Base-by-base conservation (phyloP, 1,140 invertebrate genomes). In the Zaprionus tsacasi region DNA sequence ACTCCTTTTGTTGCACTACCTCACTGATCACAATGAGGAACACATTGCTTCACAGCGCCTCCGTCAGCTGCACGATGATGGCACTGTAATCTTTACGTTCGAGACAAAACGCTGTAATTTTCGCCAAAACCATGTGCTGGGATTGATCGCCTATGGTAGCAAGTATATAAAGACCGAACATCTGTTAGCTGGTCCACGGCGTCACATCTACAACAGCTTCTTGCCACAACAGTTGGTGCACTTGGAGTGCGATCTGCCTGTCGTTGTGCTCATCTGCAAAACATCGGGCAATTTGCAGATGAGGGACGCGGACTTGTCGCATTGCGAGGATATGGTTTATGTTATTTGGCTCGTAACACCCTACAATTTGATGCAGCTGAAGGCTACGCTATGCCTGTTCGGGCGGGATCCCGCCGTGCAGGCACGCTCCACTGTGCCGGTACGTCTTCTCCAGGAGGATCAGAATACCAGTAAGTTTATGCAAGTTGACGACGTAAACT, bases 321-420 rank as follows among this genome's bases (percentile, higher is more conserved):
- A 6, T 17, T 12, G 15, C 0, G 45, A 13, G 25, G 54, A 89
- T 36, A 36, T 69, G 7, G 25, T 85, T 0, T 89, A 61, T 45
- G 38, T 89, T 5, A 64, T 89, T 27, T 89, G 85, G 85, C 67
- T 89, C 50, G 78, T 79, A 7, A 89, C 76, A 10, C 78, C 81
- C 1, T n/a, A 78, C 2, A 13, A 67, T 17, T 36, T 38, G 1
- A 3, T 63, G 7, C 56, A 71, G 10, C n/a, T 89, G 7, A 72
- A 59, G 27, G 85, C 81, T 4, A 65, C 27, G 0, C 52, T 89
- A 1, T 15, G 40, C 0, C 43, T 89, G 1, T 74, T 68, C 33
- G 85, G 85, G 1, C 70, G 85, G 3, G 78, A 89, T 60, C 30
- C 64, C 13, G 86, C 78, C 17, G 15, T 13, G 0, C 52, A 52